Conservation (phyloP, 2,888 invertebrate species). For the Branchipolynoe longqiensis region DNA sequence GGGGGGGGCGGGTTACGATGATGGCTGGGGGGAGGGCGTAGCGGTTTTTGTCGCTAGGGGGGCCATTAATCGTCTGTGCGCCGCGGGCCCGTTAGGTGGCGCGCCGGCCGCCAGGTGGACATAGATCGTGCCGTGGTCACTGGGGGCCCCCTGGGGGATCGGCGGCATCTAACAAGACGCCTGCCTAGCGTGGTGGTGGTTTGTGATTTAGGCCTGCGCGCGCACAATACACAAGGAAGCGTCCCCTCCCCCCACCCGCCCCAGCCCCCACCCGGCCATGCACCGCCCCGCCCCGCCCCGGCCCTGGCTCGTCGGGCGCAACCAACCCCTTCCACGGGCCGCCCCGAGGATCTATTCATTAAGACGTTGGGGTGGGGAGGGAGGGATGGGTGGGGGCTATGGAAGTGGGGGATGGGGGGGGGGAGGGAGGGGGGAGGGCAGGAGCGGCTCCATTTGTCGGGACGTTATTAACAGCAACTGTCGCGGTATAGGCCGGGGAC, state of each 20-base stretch:
- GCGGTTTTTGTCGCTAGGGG: conserved; percentile 6
- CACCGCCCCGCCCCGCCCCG: too few relatives aligned
- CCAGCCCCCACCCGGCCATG: too few relatives aligned
- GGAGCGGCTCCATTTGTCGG: conserved; percentile 36
- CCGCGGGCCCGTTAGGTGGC: conserved; percentile 40
- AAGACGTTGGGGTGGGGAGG: too few relatives aligned
- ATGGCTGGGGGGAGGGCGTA: conserved; percentile 20
- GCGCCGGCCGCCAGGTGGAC: conserved; percentile 3
- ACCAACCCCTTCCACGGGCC: not conserved
- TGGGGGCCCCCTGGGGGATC: not conserved
- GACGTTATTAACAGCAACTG: conserved; percentile 51
- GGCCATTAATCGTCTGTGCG: conserved; percentile 24
- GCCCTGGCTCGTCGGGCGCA: too few relatives aligned
- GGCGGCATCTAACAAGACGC: conserved; percentile 37
- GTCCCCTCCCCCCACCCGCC: too few relatives aligned
- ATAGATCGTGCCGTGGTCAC: conserved; percentile 46
- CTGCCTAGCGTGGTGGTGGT: conserved; percentile 1
- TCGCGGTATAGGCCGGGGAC: conserved; percentile 1
- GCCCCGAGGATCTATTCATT: conserved; percentile 45
- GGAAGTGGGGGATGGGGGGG: too few relatives aligned
- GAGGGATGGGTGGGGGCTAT: too few relatives aligned
- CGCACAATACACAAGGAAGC: conserved; percentile 52
- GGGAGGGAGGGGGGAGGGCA: too few relatives aligned
- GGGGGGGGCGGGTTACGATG: too few relatives aligned
- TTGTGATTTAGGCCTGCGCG: conserved; percentile 30